These are phyloP conservation scores for Rhineura floridana DNA, from an alignment of 2,113 vertebrate genomes.

Conservation along the genomic window DNA sequence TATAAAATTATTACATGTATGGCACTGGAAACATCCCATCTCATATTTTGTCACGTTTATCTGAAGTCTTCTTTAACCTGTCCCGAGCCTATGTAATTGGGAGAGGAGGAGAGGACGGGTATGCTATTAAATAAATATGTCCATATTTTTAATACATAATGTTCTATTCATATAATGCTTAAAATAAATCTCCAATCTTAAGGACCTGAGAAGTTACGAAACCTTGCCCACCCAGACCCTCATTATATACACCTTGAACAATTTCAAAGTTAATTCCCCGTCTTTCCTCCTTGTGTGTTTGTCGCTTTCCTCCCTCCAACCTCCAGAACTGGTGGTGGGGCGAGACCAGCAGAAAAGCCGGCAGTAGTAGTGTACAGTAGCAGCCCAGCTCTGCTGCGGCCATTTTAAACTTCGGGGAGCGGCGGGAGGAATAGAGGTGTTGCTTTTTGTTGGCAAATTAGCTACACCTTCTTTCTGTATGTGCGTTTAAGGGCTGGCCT, in stretches of 20 bases:
- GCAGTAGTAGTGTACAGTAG: fast-evolving
- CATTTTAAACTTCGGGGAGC: conserved; percentile 57
- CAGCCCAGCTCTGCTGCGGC: conserved; percentile 48
- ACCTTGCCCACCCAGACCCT: conserved; percentile 24
- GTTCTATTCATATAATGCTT: background rate
- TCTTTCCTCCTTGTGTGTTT: background rate
- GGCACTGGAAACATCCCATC: background rate
- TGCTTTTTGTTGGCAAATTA: background rate
- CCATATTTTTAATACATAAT: too few relatives aligned
- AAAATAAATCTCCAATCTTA: background rate
- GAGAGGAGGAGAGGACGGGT: background rate
- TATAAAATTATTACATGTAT: background rate
- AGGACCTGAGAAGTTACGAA: background rate
- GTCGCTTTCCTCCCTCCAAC: background rate
- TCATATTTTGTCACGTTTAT: background rate
- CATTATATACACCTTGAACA: background rate
- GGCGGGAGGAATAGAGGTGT: background rate
- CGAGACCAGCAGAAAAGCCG: background rate
- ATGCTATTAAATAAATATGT: background rate
- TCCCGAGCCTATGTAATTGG: background rate
- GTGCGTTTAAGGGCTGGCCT: background rate
- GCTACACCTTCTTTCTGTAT: background rate
- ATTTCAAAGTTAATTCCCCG: background rate
- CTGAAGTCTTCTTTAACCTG: background rate
- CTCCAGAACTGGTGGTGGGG: background rate